These are phyloP conservation scores for Notothenia coriiceps DNA, from an alignment of 2,113 vertebrate genomes.

Conservation along the genomic window DNA sequence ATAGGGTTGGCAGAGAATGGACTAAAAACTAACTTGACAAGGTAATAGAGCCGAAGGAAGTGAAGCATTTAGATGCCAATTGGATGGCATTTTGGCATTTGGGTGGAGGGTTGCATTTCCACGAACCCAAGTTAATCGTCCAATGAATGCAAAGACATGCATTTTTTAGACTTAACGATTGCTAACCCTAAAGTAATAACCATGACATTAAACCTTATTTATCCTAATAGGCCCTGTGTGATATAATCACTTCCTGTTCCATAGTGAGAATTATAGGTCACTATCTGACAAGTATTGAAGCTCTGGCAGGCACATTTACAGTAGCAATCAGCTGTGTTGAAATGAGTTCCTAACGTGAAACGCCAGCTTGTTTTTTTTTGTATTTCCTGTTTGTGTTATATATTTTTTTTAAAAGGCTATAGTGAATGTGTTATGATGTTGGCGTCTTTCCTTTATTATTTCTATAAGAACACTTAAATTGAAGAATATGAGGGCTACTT, in stretches of 20 bases:
- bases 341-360: slow-evolving; percentile 14
- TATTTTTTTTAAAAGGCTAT: background rate
- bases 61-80: background rate
- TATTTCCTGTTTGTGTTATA: background rate
- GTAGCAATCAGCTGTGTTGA: slow-evolving; percentile 34
- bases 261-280: slow-evolving; percentile 17
- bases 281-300: slow-evolving; percentile 16
- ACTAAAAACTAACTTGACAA: background rate
- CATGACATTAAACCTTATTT: slow-evolving; percentile 3
- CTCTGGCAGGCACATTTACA: slow-evolving; percentile 5
- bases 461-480: background rate
- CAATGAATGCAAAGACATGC: background rate
- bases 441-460: background rate
- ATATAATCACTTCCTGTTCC: slow-evolving; percentile 41
- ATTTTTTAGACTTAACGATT: background rate
- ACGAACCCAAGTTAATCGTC: background rate
- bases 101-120: background rate
- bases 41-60: background rate
- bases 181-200: background rate
- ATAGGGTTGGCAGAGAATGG: background rate
- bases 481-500: slow-evolving; percentile 9
- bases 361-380: background rate
- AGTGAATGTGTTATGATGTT: background rate
- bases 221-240: slow-evolving; percentile 13
- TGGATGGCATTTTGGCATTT: background rate